Conservation (phyloP, 1,140 invertebrate species). For the Philotrypesis tridentata region DNA sequence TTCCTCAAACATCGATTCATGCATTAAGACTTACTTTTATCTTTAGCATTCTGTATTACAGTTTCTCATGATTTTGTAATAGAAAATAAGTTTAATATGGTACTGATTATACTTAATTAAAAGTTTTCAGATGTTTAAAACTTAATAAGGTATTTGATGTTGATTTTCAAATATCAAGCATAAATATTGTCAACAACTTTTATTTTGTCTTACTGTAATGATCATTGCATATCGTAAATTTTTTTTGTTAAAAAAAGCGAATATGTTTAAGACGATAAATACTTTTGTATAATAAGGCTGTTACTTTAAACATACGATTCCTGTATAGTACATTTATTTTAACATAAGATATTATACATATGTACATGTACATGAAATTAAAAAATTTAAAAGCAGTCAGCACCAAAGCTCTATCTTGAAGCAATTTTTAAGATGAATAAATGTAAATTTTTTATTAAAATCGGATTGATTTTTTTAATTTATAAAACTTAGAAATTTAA, state of each 20-base stretch:
- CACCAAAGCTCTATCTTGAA: constrained; percentile 35
- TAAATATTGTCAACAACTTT: background rate
- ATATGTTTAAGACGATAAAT: constrained; percentile 11
- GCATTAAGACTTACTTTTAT: constrained; percentile 7
- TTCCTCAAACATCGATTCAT: constrained; percentile 1
- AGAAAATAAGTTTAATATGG: background rate
- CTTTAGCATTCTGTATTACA: background rate
- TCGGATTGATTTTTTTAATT: background rate
- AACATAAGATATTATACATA: background rate
- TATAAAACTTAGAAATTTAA: background rate
- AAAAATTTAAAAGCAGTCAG: constrained; percentile 24
- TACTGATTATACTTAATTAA: background rate
- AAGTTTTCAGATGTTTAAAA: background rate
- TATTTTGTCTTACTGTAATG: background rate
- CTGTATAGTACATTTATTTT: constrained; percentile 36
- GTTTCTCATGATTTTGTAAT: background rate
- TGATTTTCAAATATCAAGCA: constrained; percentile 1
- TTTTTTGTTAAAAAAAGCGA: constrained; percentile 1
- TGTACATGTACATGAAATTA: constrained; percentile 12
- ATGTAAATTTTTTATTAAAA: constrained; percentile 8
- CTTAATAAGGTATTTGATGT: background rate
- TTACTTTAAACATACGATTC: constrained; percentile 29
- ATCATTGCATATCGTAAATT: constrained; percentile 28
- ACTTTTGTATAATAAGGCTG: constrained; percentile 36
- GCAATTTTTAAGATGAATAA: constrained; percentile 37